A percentile compares a stretch with the other conserved stretches of the same genome.
These are phyloP conservation scores for Hemistola chrysoprasaria DNA, from an alignment of 2,888 invertebrate species.

Conservation along the genomic window DNA sequence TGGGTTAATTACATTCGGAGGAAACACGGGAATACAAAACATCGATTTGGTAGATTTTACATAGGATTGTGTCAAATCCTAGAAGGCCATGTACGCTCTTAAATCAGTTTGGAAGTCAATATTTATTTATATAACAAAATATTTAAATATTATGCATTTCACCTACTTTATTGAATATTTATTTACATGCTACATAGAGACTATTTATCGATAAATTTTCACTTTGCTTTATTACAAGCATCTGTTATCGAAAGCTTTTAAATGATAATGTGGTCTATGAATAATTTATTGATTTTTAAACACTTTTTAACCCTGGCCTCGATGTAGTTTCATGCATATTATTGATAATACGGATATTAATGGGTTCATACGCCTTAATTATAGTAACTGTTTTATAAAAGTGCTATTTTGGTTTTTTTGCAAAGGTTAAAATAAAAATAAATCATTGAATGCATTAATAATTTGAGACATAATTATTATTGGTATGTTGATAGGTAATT, in stretches of 20 bases:
- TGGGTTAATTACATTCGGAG: too few relatives aligned
- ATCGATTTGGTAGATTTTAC: too few relatives aligned
- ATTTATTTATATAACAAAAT: too few relatives aligned
- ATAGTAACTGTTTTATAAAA: constrained; percentile 8
- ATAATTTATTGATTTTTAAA: constrained; percentile 15
- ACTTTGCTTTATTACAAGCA: constrained; percentile 26
- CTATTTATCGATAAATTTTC: constrained; percentile 24
- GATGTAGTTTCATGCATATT: constrained; percentile 25
- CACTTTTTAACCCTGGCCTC: constrained; percentile 18
- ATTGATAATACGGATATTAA: constrained; percentile 18
- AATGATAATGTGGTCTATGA: constrained; percentile 16
- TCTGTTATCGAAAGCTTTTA: constrained; percentile 18
- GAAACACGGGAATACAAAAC: too few relatives aligned
- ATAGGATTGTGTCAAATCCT: too few relatives aligned
- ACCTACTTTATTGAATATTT: neutral
- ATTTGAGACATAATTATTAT: too few relatives aligned
- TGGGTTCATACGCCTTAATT: constrained; percentile 17
- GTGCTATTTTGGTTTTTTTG: constrained; percentile 3
- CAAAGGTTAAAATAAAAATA: neutral
- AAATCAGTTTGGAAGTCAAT: too few relatives aligned
- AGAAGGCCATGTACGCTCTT: too few relatives aligned
- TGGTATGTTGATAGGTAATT: too few relatives aligned
- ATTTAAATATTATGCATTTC: neutral
- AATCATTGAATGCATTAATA: neutral
- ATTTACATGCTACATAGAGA: constrained; percentile 6